Evolutionary conservation across 2,113 vertebrate species (phyloP), one percentile per base, ranked within the genome.

Genomic region (Meleagris gallopavo): DNA sequence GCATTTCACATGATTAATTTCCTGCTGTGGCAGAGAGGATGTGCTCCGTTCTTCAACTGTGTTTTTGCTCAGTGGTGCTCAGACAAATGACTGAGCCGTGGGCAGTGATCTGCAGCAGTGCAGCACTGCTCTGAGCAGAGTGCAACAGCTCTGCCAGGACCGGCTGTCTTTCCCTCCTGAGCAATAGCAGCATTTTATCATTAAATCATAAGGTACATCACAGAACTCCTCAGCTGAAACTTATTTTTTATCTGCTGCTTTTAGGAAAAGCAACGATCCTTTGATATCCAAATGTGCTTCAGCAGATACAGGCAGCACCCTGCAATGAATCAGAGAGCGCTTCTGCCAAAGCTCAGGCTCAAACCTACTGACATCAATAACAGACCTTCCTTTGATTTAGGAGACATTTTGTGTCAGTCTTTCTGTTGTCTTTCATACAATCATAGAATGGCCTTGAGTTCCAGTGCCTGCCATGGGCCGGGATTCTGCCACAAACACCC

Each of bases 41-140:
- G 50, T 3, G 6, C 76, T 65, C 91, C 40, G 58, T 94, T 92
- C 79, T 80, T 34, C 83, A 90, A 52, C 88, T 77, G 45, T 86
- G 67, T 43, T 90, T 92, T 79, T 90, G 67, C 73, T 92, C 77
- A 57, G 11, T 66, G 73, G 50, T 70, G 80, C 90, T 93, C 76
- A 90, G 91, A 80, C 64, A 83, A 92, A 86, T 66, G 64, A 61
- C 83, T 72, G 43, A 88, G 86, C 50, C 6, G 38, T 66, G 60
- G 65, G 89, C 93, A 95, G 91, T 0, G 6, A 69, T 48, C 50
- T 70, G 90, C 69, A 92, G 91, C 1, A 0, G 64, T 54, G 66
- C 57, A 89, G 88, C 4, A 1, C 65, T 36, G 77, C 65, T 93
- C 80, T 4, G 3, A 78, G 91, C 52, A 62, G 61, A 60, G 58